Base-by-base conservation (phyloP, 2,888 invertebrate species). In the Limnephilus auricula region DNA sequence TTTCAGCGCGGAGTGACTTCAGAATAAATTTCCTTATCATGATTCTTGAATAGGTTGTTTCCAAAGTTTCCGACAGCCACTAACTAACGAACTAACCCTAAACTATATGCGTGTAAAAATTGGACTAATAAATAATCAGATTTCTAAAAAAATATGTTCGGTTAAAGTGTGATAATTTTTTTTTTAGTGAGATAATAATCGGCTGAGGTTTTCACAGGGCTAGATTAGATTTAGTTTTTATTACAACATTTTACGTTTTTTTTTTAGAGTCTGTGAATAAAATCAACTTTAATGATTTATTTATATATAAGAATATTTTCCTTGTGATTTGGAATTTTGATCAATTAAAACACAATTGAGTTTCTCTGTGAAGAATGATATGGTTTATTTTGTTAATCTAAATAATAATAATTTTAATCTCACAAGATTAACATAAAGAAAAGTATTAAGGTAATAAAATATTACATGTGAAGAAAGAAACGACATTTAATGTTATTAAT, bases 21-120 rank as follows among this genome's bases (percentile, higher is more conserved):
- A 32, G 18, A 82, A 32, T 82, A 37, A 82, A 82, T 34, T 37
- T 82, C 34, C 37, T 82, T 82, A 82, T 82, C 82, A 32, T 10
- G 82, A 37, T 34, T 82, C 82, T 34, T 34, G 25, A 34, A 32
- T 18, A 18, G 82, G 34, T 34, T 82, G 82, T 82, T 82, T 82
- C 34, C 31, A 34, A 82, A 34, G 25, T 18, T 82, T 34, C 18
- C 82, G 25, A 34, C 34, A 25, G 82, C 37, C 34, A 34, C 34
- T 6, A 13, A 18, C 50, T 65, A 9, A 5, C 65, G 65, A 25
- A 65, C 2, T 45, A 45, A 25, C 25, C n/a, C 9, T 25, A n/a
- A n/a, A 65, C 25, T 25, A 9, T n/a, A n/a, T n/a, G 82, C 80
- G 32, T 32, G 37, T 34, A 82, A 82, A 34, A 10, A 34, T 82